Base-by-base conservation (phyloP, 2,113 vertebrate genomes). In the Ammospiza caudacuta region DNA sequence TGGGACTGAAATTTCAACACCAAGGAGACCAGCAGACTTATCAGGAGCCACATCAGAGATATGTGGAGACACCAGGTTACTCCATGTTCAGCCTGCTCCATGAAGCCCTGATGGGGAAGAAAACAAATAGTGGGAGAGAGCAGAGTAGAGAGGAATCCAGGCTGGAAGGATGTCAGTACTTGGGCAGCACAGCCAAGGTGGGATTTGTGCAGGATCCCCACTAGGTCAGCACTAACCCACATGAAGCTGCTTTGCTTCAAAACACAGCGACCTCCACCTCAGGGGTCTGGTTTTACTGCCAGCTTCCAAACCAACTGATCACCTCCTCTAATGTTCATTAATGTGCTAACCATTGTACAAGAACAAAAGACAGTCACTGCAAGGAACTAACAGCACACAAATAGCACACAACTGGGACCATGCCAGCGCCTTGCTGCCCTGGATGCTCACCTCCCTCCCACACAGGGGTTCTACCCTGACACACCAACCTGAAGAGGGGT, bases 401-500 rank as follows among this genome's bases (percentile, higher is more conserved):
- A 18, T 11, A 43, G 5, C 37, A 51, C 35, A 12, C 6, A 33
- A 2, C 37, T 52, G 73, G 37, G 22, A 19, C 27, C 37, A 8
- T 15, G 37, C 16, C 72, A 67, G 62, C 4, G 1, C 35, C 62
- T 31, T 2, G 1, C n/a, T 66, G 43, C 24, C 44, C 44, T 21
- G 31, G 31, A 51, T 22, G 28, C 3, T 39, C 52, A 28, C 9
- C 8, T 29, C 8, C 28, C 19, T 74, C 44, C 57, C 6, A 3
- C 12, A 17, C 4, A 4, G 0, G 5, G 3, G 1, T 41, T 13
- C 39, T 35, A 11, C 70, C 27, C 29, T 55, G 35, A 35, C 18
- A 18, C 9, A 15, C 28, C 0, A 0, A 29, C 13, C 33, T n/a
- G 31, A 18, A 37, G 18, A 77, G 15, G 15, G 23, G 20, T 37